phyloP scores from a whole-genome alignment of 64 coral and sea anemone genomes.

The Pocillopora verrucosa region DNA sequence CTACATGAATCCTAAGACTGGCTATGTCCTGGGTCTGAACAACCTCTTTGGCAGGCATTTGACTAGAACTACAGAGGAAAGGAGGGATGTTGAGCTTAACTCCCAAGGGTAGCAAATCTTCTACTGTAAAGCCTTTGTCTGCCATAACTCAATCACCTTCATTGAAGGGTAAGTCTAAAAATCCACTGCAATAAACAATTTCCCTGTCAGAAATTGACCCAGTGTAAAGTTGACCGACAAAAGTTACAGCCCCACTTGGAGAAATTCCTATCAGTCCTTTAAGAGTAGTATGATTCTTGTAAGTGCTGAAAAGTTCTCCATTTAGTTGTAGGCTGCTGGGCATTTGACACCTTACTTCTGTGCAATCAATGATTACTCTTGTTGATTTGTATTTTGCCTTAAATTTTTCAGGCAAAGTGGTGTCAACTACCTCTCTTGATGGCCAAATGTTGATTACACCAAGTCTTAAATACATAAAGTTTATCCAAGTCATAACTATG shows the following conservation, averaged over 20 bases:
- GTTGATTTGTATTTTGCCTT: constrained; percentile 1
- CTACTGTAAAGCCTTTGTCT: too few relatives aligned
- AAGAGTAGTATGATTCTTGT: too few relatives aligned
- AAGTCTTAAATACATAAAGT: constrained; percentile 26
- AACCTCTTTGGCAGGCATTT: constrained; percentile 29
- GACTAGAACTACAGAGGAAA: neutral
- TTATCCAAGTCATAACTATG: constrained; percentile 9
- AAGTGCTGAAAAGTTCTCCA: too few relatives aligned
- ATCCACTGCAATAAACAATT: too few relatives aligned
- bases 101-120: constrained; percentile 20
- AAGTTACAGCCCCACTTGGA: too few relatives aligned
- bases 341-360: constrained; percentile 19
- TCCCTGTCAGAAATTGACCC: too few relatives aligned
- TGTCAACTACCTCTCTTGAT: constrained; percentile 4
- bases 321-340: neutral
- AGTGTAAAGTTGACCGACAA: neutral
- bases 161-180: too few relatives aligned
- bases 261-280: too few relatives aligned
- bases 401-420: constrained; percentile 34
- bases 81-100: constrained; percentile 21
- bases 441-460: constrained; percentile 31
- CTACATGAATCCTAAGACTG: neutral
- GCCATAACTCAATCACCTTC: too few relatives aligned
- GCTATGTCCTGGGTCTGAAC: constrained; percentile 10
- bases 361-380: constrained; percentile 27